phyloP scores from a whole-genome alignment of 2,113 vertebrate genomes.

The Accipiter cooperii region DNA sequence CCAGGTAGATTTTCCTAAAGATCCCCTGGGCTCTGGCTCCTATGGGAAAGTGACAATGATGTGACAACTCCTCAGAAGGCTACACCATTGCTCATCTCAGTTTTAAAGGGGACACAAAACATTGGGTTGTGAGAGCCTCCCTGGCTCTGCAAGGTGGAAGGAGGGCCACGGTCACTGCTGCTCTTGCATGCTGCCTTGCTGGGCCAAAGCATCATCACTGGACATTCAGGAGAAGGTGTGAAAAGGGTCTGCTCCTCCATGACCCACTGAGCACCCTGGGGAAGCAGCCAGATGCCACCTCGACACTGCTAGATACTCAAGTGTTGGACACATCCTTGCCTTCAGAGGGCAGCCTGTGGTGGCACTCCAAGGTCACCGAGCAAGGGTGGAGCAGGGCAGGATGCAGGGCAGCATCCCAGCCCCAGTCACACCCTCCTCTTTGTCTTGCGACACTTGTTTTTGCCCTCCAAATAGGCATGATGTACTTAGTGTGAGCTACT shows the following conservation, averaged over 20 bases:
- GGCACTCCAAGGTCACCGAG: neutral
- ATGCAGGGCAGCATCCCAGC: neutral
- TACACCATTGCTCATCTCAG: neutral
- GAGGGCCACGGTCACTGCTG: rapidly evolving
- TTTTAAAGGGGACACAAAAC: rapidly evolving
- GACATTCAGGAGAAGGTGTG: neutral
- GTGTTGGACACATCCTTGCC: neutral
- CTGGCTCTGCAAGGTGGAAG: neutral
- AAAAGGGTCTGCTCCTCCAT: neutral
- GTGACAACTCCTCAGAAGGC: neutral
- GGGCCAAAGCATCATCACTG: rapidly evolving
- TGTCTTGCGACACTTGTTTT: neutral
- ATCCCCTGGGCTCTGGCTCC: neutral
- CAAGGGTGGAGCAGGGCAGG: neutral
- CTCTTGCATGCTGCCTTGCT: rapidly evolving
- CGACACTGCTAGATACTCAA: neutral
- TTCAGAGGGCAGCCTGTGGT: neutral
- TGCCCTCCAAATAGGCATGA: neutral
- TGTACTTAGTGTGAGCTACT: neutral
- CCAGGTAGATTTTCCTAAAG: neutral
- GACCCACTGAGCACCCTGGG: too few relatives aligned
- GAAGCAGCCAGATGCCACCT: neutral
- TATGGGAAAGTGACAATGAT: neutral
- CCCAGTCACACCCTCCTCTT: neutral
- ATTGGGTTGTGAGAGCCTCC: neutral